Evolutionary conservation across 1,140 invertebrate genomes (phyloP).

Genomic region (Sycophila sp.): DNA sequence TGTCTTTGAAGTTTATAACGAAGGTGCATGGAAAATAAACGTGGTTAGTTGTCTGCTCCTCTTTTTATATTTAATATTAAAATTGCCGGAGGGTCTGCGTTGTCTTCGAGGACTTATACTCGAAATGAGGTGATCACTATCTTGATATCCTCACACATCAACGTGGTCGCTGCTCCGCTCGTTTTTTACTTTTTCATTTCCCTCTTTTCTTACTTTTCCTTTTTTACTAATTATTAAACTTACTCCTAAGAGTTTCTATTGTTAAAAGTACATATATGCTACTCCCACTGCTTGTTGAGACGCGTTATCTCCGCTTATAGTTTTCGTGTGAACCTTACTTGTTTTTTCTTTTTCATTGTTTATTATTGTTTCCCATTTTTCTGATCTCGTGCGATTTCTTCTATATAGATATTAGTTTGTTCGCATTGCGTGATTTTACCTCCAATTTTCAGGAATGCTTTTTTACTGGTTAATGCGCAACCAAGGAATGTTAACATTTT

Average conservation of each 20-base stretch:
- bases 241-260: constrained; percentile 46
- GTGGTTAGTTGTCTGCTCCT: constrained; percentile 37
- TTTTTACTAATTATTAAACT: constrained; percentile 44
- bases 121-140: constrained; percentile 53
- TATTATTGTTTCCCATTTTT: constrained; percentile 44
- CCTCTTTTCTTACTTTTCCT: constrained; percentile 31
- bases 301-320: constrained; percentile 31
- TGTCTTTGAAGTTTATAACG: constrained; percentile 34
- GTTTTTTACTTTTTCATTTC: constrained; percentile 48
- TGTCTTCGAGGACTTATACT: constrained; percentile 55
- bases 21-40: constrained; percentile 41
- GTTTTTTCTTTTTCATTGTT: constrained; percentile 36
- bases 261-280: constrained; percentile 47
- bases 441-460: neutral
- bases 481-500: neutral
- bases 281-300: constrained; percentile 49
- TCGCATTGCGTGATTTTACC: constrained; percentile 30
- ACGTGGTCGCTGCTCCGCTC: constrained; percentile 54
- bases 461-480: constrained; percentile 5
- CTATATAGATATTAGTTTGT: constrained; percentile 30
- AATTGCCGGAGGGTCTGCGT: constrained; percentile 48
- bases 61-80: constrained; percentile 34
- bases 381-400: constrained; percentile 31
- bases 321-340: constrained; percentile 28
- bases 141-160: constrained; percentile 61